Conservation (phyloP, 2,113 vertebrate genomes). For the Sakesphorus luctuosus region DNA sequence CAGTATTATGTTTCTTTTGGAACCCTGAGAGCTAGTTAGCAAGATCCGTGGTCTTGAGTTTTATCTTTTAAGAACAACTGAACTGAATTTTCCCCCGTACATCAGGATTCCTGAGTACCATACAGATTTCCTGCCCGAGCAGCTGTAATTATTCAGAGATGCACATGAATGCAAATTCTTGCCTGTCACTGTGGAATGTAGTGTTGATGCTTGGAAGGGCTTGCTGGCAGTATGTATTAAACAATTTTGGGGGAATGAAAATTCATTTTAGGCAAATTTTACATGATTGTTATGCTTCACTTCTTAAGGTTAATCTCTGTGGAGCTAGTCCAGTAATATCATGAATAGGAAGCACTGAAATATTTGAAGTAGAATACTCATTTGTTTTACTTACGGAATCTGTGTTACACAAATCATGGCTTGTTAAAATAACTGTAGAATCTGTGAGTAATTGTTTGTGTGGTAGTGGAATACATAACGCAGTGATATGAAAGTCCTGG, state of each 20-base stretch:
- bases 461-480: background rate
- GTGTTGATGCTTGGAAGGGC: slow-evolving; percentile 36
- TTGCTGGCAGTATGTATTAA: slow-evolving; percentile 27
- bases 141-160: slow-evolving; percentile 67
- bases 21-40: background rate
- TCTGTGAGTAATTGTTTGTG: slow-evolving; percentile 51
- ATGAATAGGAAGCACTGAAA: slow-evolving; percentile 46
- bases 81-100: background rate
- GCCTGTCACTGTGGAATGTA: slow-evolving; percentile 50
- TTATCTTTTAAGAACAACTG: background rate
- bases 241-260: slow-evolving; percentile 39
- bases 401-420: slow-evolving; percentile 15
- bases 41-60: background rate
- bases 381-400: slow-evolving; percentile 34
- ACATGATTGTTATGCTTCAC: background rate
- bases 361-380: slow-evolving; percentile 1
- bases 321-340: slow-evolving; percentile 12
- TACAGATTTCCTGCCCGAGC: background rate
- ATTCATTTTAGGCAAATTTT: slow-evolving; percentile 50
- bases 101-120: background rate
- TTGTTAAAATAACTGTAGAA: slow-evolving; percentile 55
- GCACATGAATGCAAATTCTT: slow-evolving; percentile 57
- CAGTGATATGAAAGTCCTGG: background rate
- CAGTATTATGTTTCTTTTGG: background rate
- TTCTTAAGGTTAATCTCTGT: slow-evolving; percentile 43